Evolutionary conservation across 64 coral and sea anemone species (phyloP), one percentile per base, ranked within the genome.

Genomic region (Orbicella faveolata): DNA sequence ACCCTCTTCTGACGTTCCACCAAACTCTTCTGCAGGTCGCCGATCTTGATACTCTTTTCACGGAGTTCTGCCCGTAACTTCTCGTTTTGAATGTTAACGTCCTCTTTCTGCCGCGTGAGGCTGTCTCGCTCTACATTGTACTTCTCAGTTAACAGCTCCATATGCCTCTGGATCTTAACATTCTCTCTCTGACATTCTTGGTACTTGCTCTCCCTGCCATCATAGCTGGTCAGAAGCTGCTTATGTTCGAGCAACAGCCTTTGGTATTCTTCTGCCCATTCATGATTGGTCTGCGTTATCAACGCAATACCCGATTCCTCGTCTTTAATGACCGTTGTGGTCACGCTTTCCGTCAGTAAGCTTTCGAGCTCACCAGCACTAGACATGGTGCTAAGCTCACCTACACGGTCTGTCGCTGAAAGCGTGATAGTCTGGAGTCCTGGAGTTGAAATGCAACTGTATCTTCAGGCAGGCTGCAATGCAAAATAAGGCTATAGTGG

Each of bases 1-100:
- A 57, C 70, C n/a, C 52, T 91, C 73, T 77, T 91, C 53, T 91
- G 66, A 19, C 69, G 33, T 25, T 85, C 82, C 9, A 85, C 82
- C 65, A 85, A 53, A 23, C 26, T 35, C 64, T 52, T 85, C 65
- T 85, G 82, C 65, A 85, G 53, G 39, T 85, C 82, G 6, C 82
- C 82, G 19, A 85, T n/a, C 63, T 85, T 85, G n/a, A 8, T 19
- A 18, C 82, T 52, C 37, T 85, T 85, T 52, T 85, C 82, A 10
- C 82, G 82, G 14, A 85, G 82, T 44, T 85, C 82, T 26, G 39
- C 72, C 17, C 64, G 82, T 21, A 85, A 66, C 12, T 85, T 85
- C 11, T 85, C 82, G 14, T 25, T 68, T 25, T 52, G 36, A 8
- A 20, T 14, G 12, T 73, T 72, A 26, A 85, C 64, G 6, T 73